Evolutionary conservation across 2,113 vertebrate species (phyloP), one percentile per base, ranked within the genome.

Genomic region (Geococcyx californianus): DNA sequence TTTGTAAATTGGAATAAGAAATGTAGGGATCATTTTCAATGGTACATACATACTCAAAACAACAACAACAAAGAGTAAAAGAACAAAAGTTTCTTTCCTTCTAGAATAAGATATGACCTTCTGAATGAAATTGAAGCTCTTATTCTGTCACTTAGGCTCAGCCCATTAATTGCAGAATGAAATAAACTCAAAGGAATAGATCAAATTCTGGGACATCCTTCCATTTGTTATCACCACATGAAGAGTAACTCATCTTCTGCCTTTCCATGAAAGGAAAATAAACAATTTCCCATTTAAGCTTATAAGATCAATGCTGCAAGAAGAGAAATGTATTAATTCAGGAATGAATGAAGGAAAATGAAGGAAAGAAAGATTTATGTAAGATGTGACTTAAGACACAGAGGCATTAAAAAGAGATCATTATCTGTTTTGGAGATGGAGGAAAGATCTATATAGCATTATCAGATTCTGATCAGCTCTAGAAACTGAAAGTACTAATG

Each of bases 361-460:
- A 84, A 78, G 59, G 45, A 83, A 93, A 83, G n/a, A 18, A 90
- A 64, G 75, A 84, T 90, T 93, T 90, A 95, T 52, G n/a, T 83
- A 84, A 83, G 45, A 67, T 74, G 34, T n/a, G 56, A 87, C 28
- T 94, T 93, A 70, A 87, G 87, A 83, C 56, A 80, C 33, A 80
- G 85, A 87, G 60, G 58, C 60, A 87, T 81, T 90, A 70, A 90
- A 94, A 90, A 88, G 31, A 90, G 45, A 94, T 78, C n/a, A 77
- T 86, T 88, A 86, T 93, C 68, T 85, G 55, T 68, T 86, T 64
- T 76, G 68, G 34, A 95, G 51, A 60, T 56, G 62, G 38, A 89
- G 33, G 68, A 78, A 80, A 88, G 21, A 67, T 34, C 21, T 63
- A 31, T 58, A 44, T 63, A 68, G 68, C 63, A 72, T 85, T 74